Evolutionary conservation across 2,888 invertebrate species (phyloP).

Genomic region (Spicauda simplicius): DNA sequence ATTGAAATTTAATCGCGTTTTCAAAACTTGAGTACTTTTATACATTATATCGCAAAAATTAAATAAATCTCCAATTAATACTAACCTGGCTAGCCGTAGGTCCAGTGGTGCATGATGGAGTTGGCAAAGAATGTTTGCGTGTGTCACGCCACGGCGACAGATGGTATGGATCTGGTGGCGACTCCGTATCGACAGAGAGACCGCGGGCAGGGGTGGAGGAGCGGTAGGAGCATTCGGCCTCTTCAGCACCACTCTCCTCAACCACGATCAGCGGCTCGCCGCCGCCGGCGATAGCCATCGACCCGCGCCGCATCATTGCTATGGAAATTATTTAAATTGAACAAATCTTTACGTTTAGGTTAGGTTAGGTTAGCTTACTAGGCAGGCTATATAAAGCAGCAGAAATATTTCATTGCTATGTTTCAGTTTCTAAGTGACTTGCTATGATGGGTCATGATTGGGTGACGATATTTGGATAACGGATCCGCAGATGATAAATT

Average conservation of each 20-base stretch:
- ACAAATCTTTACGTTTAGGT: no score
- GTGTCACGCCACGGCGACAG: conserved; percentile 92
- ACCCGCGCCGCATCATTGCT: conserved; percentile 88
- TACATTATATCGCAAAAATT: no score
- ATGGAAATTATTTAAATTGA: conserved; percentile 7
- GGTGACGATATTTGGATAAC: no score
- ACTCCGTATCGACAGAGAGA: conserved; percentile 89
- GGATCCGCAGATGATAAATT: no score
- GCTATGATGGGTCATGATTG: no score
- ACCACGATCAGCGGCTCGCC: conserved; percentile 93
- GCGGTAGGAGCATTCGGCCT: conserved; percentile 86
- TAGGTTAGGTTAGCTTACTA: no score
- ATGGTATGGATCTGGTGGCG: conserved; percentile 92
- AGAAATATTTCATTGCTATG: no score
- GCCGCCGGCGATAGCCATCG: conserved; percentile 85
- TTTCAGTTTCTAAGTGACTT: no score
- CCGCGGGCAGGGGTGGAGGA: conserved; percentile 84
- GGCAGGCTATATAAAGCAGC: no score
- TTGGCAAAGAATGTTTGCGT: conserved; percentile 93
- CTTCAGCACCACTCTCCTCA: conserved; percentile 89
- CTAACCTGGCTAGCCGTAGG: conserved; percentile 94
- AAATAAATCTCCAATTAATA: neutral
- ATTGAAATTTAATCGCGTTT: no score
- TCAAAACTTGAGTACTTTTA: no score
- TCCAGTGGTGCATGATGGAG: conserved; percentile 93